phyloP scores from a whole-genome alignment of 2,113 vertebrate species.

The Mirounga angustirostris region DNA sequence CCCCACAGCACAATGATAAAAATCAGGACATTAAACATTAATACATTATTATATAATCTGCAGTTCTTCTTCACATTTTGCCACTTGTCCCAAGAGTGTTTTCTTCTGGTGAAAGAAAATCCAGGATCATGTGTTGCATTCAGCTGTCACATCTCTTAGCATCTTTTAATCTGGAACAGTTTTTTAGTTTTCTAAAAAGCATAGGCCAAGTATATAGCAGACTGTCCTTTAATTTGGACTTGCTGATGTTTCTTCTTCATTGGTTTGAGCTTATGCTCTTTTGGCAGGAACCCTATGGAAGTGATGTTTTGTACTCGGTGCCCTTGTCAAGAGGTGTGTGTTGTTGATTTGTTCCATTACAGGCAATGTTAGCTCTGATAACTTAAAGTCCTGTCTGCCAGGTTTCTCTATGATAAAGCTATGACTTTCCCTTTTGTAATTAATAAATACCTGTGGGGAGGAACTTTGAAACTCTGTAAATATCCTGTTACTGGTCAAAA shows the following conservation, averaged over 20 bases:
- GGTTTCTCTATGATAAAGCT: neutral
- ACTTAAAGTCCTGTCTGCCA: neutral
- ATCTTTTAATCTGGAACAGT: neutral
- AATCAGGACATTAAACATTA: slow-evolving; percentile 15
- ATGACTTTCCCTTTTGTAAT: neutral
- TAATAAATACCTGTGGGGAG: neutral
- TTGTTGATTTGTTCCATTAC: neutral
- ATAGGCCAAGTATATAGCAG: neutral
- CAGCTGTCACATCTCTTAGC: neutral
- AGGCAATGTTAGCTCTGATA: neutral
- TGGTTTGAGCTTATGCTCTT: neutral
- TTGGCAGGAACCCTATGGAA: neutral
- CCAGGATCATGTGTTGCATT: neutral
- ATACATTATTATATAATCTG: neutral
- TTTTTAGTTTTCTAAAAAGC: neutral
- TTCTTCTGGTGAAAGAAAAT: neutral
- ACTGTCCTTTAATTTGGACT: neutral
- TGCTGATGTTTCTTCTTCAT: neutral
- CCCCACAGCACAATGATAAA: neutral
- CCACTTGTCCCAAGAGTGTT: neutral
- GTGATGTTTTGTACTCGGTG: neutral
- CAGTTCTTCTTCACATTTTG: neutral
- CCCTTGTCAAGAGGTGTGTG: neutral
- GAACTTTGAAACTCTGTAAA: neutral
- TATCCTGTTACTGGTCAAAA: neutral